Evolutionary conservation across 2,888 invertebrate species (phyloP).

Genomic region (Oconnorella tubifera): DNA sequence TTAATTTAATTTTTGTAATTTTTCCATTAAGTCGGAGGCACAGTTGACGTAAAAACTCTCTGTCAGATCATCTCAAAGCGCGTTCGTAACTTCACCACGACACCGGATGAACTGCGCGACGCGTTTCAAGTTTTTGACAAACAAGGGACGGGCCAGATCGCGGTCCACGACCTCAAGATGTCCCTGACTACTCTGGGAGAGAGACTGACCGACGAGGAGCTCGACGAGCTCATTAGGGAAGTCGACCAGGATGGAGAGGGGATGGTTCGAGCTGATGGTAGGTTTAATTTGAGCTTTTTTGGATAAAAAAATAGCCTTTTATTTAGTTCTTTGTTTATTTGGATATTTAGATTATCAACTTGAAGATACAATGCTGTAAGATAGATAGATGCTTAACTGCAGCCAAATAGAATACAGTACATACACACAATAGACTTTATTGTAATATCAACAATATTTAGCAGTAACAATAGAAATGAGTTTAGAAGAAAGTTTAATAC

Average conservation of each 20-base stretch:
- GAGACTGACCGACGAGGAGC: conserved; percentile 30
- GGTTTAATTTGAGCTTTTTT: neutral
- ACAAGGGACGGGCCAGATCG: conserved; percentile 29
- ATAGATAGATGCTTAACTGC: too few relatives aligned
- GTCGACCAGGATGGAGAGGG: conserved; percentile 35
- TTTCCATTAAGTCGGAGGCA: conserved; percentile 30
- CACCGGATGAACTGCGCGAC: conserved; percentile 28
- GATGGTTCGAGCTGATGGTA: conserved; percentile 28
- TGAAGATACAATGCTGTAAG: too few relatives aligned
- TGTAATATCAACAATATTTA: too few relatives aligned
- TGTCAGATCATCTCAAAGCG: conserved; percentile 22
- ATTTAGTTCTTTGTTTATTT: too few relatives aligned
- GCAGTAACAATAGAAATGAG: too few relatives aligned
- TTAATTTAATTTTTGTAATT: too few relatives aligned
- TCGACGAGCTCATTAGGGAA: conserved; percentile 35
- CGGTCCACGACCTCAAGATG: conserved; percentile 31
- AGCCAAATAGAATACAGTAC: too few relatives aligned
- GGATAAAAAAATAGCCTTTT: too few relatives aligned
- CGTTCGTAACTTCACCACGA: conserved; percentile 23
- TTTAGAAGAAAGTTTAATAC: too few relatives aligned
- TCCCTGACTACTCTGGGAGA: conserved; percentile 35
- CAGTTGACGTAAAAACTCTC: conserved; percentile 24
- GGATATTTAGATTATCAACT: too few relatives aligned
- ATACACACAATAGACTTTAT: too few relatives aligned
- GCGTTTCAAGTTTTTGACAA: conserved; percentile 35